Evolutionary conservation across 1,140 invertebrate species (phyloP), one percentile per base, ranked within the genome.

Genomic region (Pararge aegeria): DNA sequence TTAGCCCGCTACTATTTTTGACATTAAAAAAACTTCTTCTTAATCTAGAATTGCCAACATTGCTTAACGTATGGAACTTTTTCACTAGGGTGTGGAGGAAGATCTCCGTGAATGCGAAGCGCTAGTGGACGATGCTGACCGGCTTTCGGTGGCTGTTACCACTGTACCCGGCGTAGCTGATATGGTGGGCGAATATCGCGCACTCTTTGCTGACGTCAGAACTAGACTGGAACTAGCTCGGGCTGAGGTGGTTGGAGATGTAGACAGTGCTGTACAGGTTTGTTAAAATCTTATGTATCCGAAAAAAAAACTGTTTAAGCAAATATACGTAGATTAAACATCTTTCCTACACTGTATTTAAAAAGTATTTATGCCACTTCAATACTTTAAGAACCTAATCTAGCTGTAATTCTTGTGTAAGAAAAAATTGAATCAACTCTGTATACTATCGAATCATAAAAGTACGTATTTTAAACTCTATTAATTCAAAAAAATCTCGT

Each of bases 231-330:
- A 75, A 29, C 63, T 75, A n/a, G 83, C 86, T 0, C 30, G 81
- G 4, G 78, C 75, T 5, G 81, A 86, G n/a, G 68, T 89, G 19
- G 69, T 80, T 5, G 78, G 72, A 0, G 82, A 87, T 40, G 80
- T 86, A 0, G 85, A 88, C 48, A 64, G 64, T 38, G 83, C 86
- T 63, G 78, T 89, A n/a, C 86, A 89, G 80, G 86, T 89, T 9
- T 10, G 4, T 38, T 9, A 38, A 38, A 27, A 34, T 0, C 30
- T 50, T 15, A 50, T n/a, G 2, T 49, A 1, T 2, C 24, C 21
- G 7, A 24, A 24, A 0, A 19, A 49, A 27, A 13, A 38, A 38
- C 0, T 1, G 10, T 27, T 27, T 5, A 7, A 9, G 27, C 10
- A 7, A 27, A n/a, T n/a, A n/a, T n/a, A n/a, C n/a, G n/a, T n/a